These are phyloP conservation scores for Charadrius vociferus DNA, from an alignment of 2,113 vertebrate species.

Conservation along the genomic window DNA sequence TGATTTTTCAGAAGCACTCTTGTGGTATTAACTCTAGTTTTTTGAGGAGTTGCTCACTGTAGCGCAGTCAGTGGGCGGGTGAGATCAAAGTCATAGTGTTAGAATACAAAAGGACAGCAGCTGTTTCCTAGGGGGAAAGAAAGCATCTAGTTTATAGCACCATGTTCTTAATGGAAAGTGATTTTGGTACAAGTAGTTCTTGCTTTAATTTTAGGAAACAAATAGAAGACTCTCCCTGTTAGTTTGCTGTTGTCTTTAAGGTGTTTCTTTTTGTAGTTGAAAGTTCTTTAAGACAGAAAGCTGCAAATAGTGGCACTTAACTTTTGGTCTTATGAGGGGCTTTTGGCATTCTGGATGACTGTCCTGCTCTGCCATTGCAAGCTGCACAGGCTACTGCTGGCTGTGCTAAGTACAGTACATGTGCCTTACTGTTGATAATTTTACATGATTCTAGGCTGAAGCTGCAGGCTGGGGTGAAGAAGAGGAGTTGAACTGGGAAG, in stretches of 20 bases:
- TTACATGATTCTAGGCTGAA: slow-evolving; percentile 77
- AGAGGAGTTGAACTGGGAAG: slow-evolving; percentile 92
- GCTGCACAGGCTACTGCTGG: not conserved
- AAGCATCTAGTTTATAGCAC: not conserved
- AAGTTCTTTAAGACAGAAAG: not conserved
- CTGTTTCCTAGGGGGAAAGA: not conserved
- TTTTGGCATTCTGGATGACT: not conserved
- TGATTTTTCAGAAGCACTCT: not conserved
- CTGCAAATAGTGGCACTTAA: not conserved
- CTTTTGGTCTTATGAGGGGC: not conserved
- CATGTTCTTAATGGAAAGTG: not conserved
- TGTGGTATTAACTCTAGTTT: not conserved
- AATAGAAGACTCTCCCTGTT: rapidly evolving
- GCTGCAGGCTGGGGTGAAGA: slow-evolving; percentile 90
- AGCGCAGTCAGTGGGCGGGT: too few relatives aligned
- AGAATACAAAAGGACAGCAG: not conserved
- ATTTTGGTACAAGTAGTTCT: not conserved
- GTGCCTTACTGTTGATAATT: not conserved
- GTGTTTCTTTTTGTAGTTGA: not conserved
- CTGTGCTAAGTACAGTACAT: not conserved
- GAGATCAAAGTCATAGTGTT: not conserved
- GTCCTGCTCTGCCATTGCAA: not conserved
- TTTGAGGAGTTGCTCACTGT: too few relatives aligned
- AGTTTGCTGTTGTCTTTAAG: not conserved
- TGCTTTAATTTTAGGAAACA: not conserved